Conservation (phyloP, 2,888 invertebrate species). For the Arge pagana region DNA sequence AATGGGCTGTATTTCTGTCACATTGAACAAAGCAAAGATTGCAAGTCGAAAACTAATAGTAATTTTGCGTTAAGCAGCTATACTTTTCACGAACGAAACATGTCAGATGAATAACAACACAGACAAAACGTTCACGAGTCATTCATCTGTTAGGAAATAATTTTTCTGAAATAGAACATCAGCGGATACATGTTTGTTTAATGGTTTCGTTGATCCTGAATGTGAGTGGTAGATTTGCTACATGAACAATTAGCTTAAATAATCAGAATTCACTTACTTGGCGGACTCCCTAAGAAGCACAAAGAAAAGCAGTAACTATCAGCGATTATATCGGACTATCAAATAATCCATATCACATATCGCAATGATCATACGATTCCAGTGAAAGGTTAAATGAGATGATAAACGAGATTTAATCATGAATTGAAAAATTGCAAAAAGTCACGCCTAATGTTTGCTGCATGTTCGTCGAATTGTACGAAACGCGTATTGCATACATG, state of each 20-base stretch:
- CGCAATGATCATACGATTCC: no score
- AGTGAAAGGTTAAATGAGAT: background rate
- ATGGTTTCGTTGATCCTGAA: no score
- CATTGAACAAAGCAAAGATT: slow-evolving; percentile 12
- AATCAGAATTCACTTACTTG: slow-evolving; percentile 59
- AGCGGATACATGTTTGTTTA: no score
- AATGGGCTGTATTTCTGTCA: slow-evolving; percentile 6
- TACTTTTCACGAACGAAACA: background rate
- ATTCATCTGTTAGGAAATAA: background rate
- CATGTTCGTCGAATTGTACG: background rate
- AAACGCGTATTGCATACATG: background rate
- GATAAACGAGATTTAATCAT: background rate
- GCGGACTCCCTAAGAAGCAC: slow-evolving; percentile 63
- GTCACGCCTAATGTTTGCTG: slow-evolving; percentile 1
- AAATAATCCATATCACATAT: background rate
- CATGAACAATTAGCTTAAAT: no score
- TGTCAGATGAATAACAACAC: no score
- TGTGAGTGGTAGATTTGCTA: no score
- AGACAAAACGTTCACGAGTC: background rate
- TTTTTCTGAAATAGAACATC: no score
- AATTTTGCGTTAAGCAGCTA: slow-evolving; percentile 8
- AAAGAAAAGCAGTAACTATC: slow-evolving; percentile 32
- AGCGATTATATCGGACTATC: slow-evolving; percentile 16
- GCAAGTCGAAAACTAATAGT: slow-evolving; percentile 2
- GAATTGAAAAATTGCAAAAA: no score